Evolutionary conservation across 92 coral and sea anemone genomes (phyloP).

Genomic region (Plumapathes pennacea): DNA sequence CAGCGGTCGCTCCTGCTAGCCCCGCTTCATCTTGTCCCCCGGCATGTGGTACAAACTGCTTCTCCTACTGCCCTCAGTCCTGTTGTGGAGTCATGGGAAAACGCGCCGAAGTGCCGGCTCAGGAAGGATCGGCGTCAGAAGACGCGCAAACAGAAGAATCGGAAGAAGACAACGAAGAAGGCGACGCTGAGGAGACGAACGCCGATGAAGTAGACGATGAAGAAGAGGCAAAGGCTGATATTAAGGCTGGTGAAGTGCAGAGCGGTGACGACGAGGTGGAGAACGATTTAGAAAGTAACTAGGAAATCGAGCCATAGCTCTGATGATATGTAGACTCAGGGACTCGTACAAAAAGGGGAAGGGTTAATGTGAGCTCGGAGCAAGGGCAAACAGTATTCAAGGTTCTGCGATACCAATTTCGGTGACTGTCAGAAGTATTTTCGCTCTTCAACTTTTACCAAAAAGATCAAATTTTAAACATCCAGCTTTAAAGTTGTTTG

Average conservation of each 20-base stretch:
- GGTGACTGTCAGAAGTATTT: too few species aligned
- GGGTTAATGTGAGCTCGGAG: too few species aligned
- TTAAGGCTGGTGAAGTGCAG: conserved; percentile 12
- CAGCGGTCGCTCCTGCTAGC: conserved; percentile 20
- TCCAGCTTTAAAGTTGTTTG: too few species aligned
- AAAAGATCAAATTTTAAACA: too few species aligned
- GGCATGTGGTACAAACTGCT: conserved; percentile 64
- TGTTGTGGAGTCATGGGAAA: conserved; percentile 79
- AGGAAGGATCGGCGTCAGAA: conserved; percentile 29
- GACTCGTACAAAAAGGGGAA: too few species aligned
- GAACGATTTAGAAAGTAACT: too few species aligned
- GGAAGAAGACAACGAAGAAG: conserved; percentile 14
- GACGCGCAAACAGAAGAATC: conserved; percentile 7
- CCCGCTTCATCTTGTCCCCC: conserved; percentile 58
- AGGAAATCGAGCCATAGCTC: too few species aligned
- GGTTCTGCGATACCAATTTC: too few species aligned
- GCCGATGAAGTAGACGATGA: not conserved
- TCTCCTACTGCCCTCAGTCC: conserved; percentile 70
- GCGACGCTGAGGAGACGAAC: conserved; percentile 12
- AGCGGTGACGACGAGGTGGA: not conserved
- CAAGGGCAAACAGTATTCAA: too few species aligned
- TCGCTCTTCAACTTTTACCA: too few species aligned
- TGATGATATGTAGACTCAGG: too few species aligned
- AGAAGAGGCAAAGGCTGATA: not conserved
- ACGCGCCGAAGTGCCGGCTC: conserved; percentile 43